Evolutionary conservation across 1,140 invertebrate species (phyloP), one percentile per base, ranked within the genome.

Genomic region (Drosophila ficusphila): DNA sequence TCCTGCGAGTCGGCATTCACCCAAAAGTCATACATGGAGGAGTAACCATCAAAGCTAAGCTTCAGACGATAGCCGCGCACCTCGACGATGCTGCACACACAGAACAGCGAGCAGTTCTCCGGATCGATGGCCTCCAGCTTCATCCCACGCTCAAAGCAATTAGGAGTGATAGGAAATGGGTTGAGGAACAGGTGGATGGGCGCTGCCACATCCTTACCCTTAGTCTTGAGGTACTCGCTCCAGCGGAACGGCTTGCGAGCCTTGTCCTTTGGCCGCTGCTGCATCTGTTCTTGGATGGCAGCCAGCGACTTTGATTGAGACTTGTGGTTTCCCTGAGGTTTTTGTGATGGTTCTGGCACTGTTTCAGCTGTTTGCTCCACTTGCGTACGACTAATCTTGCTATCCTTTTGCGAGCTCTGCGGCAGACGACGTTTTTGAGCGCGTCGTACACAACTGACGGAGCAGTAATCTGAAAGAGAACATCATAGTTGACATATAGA

Each of bases 51-150:
- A 92, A 99, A 98, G 92, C 97, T 97, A 4, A 99, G 92, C 53
- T 97, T 93, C 76, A 99, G 92, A 29, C 98, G 93, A 89, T 96
- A 96, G 18, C 96, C 96, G 72, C 95, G 94, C 41, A 97, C 94
- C 92, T 98, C 97, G 0, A 95, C 95, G 12, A 99, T 95, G 12
- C 95, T 96, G 19, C 98, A 93, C 19, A 98, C 97, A 92, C 97
- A 98, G 90, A 97, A 98, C 42, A 96, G 92, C 0, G 96, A 95
- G 49, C 97, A 97, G 92, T 98, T 96, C 76, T 96, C 94, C 0
- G 97, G 97, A 93, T 99, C 98, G 60, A 98, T 97, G 0, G 97
- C 97, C 93, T 99, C 98, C 47, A 99, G 85, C 88, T 97, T 97
- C 97, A 98, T 98, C 8, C 97, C 97, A 49, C 96, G 93, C 92